Evolutionary conservation across 1,140 invertebrate genomes (phyloP).

Genomic region (Drosophila orosa): DNA sequence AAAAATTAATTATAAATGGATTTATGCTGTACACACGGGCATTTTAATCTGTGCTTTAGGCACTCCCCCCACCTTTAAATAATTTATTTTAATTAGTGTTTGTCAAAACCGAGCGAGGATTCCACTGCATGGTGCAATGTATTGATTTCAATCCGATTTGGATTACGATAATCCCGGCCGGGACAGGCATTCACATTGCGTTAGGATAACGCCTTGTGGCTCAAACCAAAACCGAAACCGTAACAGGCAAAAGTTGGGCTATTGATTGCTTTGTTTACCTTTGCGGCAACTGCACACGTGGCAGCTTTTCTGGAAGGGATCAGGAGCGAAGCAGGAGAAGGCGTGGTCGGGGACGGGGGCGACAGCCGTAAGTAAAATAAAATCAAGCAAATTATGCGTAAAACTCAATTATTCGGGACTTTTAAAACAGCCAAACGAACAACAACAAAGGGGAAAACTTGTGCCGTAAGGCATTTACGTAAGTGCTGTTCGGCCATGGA

Average conservation of each 20-base stretch:
- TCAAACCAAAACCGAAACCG: background rate
- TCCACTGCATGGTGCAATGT: conserved; percentile 18
- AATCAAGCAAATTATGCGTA: conserved; percentile 72
- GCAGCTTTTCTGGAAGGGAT: conserved; percentile 19
- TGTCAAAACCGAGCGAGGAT: conserved; percentile 38
- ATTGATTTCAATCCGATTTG: conserved; percentile 41
- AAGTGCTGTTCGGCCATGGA: conserved; percentile 62
- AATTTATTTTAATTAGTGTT: conserved; percentile 64
- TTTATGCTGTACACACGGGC: conserved; percentile 27
- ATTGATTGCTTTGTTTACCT: conserved; percentile 49
- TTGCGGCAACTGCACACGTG: conserved; percentile 35
- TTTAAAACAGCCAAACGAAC: conserved; percentile 58
- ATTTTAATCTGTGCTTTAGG: conserved; percentile 43
- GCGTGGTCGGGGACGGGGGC: background rate
- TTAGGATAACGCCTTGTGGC: conserved; percentile 1
- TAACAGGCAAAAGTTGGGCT: conserved; percentile 3
- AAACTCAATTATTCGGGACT: conserved; percentile 72
- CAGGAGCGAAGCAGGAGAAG: background rate
- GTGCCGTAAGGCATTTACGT: conserved; percentile 61
- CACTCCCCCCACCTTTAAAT: conserved; percentile 29
- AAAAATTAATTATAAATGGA: conserved; percentile 67
- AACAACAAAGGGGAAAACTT: conserved; percentile 61
- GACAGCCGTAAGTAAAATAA: conserved; percentile 61
- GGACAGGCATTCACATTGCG: conserved; percentile 1
- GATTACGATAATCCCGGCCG: conserved; percentile 33